Evolutionary conservation across 2,797 vertebrate species (phyloP).

Genomic region (Denticeps clupeoides): DNA sequence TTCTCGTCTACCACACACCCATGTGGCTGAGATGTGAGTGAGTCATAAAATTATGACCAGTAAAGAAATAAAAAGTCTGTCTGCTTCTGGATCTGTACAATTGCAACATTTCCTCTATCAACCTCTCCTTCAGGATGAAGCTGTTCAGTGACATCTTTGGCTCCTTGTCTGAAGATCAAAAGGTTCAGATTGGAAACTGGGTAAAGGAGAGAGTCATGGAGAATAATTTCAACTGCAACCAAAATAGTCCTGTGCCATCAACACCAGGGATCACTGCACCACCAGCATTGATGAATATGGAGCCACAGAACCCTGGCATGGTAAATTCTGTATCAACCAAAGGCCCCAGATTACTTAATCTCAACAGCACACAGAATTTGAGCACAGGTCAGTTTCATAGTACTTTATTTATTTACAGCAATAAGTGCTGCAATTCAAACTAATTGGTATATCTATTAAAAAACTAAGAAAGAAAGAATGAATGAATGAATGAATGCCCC

Average conservation of each 20-base stretch:
- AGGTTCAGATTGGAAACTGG: conserved; percentile 38
- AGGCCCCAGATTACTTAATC: too few relatives aligned
- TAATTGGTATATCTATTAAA: too few relatives aligned
- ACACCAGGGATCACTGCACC: not conserved
- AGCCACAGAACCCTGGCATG: not conserved
- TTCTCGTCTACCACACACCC: not conserved
- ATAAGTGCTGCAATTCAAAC: too few relatives aligned
- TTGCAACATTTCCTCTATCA: not conserved
- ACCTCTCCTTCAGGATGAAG: conserved; percentile 39
- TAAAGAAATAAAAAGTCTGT: not conserved
- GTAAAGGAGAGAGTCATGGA: conserved; percentile 38
- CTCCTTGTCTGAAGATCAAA: conserved; percentile 31
- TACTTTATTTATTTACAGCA: not conserved
- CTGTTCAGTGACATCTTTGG: conserved; percentile 32
- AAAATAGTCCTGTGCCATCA: not conserved
- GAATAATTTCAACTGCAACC: conserved; percentile 39
- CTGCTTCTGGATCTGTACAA: not conserved
- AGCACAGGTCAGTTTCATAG: not conserved
- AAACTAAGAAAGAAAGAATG: too few relatives aligned
- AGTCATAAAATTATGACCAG: not conserved
- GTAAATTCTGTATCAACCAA: not conserved
- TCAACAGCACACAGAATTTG: too few relatives aligned
- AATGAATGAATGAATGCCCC: too few relatives aligned
- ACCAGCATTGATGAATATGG: not conserved
- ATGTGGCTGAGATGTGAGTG: conserved; percentile 42